Conservation (phyloP, 1,140 invertebrate species). For the Drosophila insularis region DNA sequence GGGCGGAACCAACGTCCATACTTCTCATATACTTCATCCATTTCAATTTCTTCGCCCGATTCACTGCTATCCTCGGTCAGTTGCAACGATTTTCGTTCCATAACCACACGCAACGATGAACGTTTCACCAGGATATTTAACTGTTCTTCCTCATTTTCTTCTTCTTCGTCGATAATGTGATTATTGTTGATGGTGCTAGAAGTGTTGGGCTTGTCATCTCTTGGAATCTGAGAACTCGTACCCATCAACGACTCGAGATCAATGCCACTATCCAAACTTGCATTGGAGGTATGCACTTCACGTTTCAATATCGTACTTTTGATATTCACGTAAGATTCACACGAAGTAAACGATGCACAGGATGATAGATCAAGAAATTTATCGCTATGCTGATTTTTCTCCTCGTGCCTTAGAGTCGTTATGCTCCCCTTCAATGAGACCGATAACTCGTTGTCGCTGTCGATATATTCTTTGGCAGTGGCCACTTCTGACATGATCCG, state of each 20-base stretch:
- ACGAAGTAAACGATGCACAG: slow-evolving; percentile 42
- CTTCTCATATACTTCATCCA: slow-evolving; percentile 7
- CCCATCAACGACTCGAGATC: neutral
- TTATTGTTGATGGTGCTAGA: neutral
- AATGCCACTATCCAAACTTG: slow-evolving; percentile 26
- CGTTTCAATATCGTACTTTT: slow-evolving; percentile 30
- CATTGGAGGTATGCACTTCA: slow-evolving; percentile 22
- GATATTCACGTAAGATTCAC: slow-evolving; percentile 33
- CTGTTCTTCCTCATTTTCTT: neutral
- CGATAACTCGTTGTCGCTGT: slow-evolving; percentile 11
- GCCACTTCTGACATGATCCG: slow-evolving; percentile 32
- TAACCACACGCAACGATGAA: slow-evolving; percentile 22
- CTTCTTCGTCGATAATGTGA: neutral
- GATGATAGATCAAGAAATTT: neutral
- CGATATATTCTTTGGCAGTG: slow-evolving; percentile 3
- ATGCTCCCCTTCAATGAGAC: slow-evolving; percentile 14
- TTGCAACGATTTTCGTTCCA: slow-evolving; percentile 25
- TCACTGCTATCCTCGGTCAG: slow-evolving; percentile 36
- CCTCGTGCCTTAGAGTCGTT: neutral
- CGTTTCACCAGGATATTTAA: neutral
- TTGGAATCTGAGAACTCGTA: neutral
- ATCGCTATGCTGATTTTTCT: neutral
- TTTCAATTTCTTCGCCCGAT: neutral
- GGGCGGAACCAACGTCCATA: slow-evolving; percentile 29
- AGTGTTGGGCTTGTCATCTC: neutral